Evolutionary conservation across 2,113 vertebrate species (phyloP).

Genomic region (Candoia aspera): DNA sequence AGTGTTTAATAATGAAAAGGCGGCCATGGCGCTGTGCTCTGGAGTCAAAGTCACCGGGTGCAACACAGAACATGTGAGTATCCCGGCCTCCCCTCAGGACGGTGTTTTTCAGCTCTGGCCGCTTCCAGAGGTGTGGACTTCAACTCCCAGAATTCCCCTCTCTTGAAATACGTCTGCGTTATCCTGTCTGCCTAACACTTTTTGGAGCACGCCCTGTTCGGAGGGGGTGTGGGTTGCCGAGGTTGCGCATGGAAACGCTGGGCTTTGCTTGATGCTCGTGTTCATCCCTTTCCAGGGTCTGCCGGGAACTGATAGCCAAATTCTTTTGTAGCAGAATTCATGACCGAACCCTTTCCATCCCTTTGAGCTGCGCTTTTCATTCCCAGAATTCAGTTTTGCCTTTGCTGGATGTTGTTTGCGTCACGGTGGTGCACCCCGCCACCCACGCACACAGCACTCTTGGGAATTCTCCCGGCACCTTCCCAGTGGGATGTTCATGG

Average conservation of each 20-base stretch:
- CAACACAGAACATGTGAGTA: constrained; percentile 59
- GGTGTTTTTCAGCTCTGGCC: no score
- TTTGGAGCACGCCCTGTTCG: no score
- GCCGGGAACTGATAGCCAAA: no score
- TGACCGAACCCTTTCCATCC: neutral
- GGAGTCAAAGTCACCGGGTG: constrained; percentile 60
- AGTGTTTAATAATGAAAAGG: constrained; percentile 61
- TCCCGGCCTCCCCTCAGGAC: neutral
- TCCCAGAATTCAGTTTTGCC: neutral
- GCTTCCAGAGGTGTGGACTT: no score
- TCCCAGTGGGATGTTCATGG: neutral
- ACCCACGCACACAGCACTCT: neutral
- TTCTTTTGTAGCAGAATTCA: no score
- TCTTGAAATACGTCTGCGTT: no score
- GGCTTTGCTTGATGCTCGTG: no score
- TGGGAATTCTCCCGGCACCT: neutral
- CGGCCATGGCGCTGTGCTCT: constrained; percentile 60
- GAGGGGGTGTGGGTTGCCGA: no score
- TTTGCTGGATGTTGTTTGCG: neutral
- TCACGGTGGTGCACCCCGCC: neutral
- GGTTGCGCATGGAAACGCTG: no score
- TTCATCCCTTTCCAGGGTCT: no score
- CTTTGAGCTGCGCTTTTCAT: neutral
- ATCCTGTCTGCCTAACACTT: no score
- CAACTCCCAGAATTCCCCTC: neutral